Evolutionary conservation across 2,113 vertebrate species (phyloP).

Genomic region (Takifugu bimaculatus): DNA sequence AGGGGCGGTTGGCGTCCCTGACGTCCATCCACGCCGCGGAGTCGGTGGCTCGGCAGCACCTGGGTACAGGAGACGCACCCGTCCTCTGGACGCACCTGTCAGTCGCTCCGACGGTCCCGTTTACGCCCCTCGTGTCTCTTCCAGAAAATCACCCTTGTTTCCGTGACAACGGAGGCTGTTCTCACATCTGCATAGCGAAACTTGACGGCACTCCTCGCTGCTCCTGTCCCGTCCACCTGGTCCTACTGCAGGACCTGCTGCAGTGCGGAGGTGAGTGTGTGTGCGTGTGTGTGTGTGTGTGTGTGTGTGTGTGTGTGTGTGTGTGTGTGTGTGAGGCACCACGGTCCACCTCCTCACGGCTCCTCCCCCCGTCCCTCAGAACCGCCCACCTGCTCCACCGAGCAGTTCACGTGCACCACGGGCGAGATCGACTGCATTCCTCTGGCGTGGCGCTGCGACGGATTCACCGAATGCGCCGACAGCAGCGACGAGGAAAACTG

Average conservation of each 20-base stretch:
- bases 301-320: too few relatives aligned
- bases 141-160: slow-evolving; percentile 89
- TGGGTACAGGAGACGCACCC: slow-evolving; percentile 71
- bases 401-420: slow-evolving; percentile 93
- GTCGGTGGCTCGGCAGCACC: slow-evolving; percentile 83
- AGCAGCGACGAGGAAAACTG: slow-evolving; percentile 92
- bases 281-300: too few relatives aligned
- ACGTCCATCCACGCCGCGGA: slow-evolving; percentile 91
- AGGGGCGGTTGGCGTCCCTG: slow-evolving; percentile 87
- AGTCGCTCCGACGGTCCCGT: too few relatives aligned
- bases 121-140: background rate
- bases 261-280: slow-evolving; percentile 85
- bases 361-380: slow-evolving; percentile 67
- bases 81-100: too few relatives aligned
- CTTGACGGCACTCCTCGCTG: slow-evolving; percentile 93
- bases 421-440: slow-evolving; percentile 98
- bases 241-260: slow-evolving; percentile 91
- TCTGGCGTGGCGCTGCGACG: slow-evolving; percentile 91
- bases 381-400: slow-evolving; percentile 93
- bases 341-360: too few relatives aligned
- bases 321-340: too few relatives aligned
- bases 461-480: slow-evolving; percentile 90
- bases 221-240: slow-evolving; percentile 91
- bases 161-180: slow-evolving; percentile 92
- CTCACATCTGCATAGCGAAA: slow-evolving; percentile 96